Conservation (phyloP, 2,113 vertebrate species). For the Fregetta grallaria region DNA sequence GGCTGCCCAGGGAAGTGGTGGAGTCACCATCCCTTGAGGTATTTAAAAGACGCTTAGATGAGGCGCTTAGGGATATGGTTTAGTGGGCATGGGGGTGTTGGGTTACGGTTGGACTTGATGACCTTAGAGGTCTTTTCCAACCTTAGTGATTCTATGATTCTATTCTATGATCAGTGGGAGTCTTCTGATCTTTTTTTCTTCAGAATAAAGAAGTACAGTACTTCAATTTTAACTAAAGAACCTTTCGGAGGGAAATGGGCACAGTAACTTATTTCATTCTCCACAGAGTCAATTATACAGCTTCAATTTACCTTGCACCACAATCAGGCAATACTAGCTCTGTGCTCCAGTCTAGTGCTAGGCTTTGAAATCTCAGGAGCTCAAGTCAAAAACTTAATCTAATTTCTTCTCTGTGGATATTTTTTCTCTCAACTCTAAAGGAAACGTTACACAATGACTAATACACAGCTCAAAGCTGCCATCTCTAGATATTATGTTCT, state of each 20-base stretch:
- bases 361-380: slow-evolving; percentile 53
- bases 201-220: slow-evolving; percentile 9
- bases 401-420: slow-evolving; percentile 28
- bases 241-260: slow-evolving; percentile 35
- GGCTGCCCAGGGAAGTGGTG: too few species aligned
- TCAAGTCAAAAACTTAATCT: slow-evolving; percentile 51
- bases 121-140: too few species aligned
- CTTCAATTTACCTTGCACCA: slow-evolving; percentile 33
- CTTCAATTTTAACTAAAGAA: slow-evolving; percentile 36
- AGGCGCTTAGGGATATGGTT: too few species aligned
- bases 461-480: slow-evolving; percentile 48
- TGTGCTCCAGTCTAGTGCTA: neutral
- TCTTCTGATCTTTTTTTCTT: slow-evolving; percentile 5
- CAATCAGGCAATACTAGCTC: neutral
- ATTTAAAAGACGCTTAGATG: too few species aligned
- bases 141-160: too few species aligned
- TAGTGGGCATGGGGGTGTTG: too few species aligned
- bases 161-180: slow-evolving; percentile 14
- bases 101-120: too few species aligned
- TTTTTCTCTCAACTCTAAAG: slow-evolving; percentile 5
- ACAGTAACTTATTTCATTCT: slow-evolving; percentile 41
- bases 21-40: too few species aligned
- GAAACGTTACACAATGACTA: neutral
- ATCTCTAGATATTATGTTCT: slow-evolving; percentile 8
- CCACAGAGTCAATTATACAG: slow-evolving; percentile 32